Conservation (phyloP, 2,113 vertebrate species). For the Stomatorhinus ivindoensis region DNA sequence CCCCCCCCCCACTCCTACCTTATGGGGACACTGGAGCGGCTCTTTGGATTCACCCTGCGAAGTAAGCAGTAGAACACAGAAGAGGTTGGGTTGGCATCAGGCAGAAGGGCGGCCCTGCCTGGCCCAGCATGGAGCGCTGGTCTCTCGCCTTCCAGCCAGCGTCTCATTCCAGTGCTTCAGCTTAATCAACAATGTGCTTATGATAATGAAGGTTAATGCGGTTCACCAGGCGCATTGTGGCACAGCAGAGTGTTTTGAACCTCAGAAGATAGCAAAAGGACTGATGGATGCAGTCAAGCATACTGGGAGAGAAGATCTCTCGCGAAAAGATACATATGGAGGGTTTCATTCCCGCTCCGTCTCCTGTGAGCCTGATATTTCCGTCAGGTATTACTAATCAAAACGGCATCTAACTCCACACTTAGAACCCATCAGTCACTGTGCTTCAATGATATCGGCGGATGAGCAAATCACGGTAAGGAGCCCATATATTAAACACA, state of each 20-base stretch:
- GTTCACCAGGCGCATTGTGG: neutral
- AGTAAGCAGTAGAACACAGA: constrained; percentile 1
- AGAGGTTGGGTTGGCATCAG: neutral
- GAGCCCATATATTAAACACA: neutral
- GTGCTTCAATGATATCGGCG: neutral
- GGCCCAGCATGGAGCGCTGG: neutral
- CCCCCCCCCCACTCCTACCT: constrained; percentile 42
- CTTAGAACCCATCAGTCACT: neutral
- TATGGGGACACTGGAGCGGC: constrained; percentile 48
- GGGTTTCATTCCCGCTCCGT: too few species aligned
- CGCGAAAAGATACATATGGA: neutral
- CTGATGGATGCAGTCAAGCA: neutral
- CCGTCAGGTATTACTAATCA: neutral
- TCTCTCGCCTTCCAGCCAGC: neutral
- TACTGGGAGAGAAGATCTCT: neutral
- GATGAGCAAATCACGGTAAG: neutral
- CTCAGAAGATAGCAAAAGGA: neutral
- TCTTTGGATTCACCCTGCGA: constrained; percentile 60
- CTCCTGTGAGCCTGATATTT: neutral
- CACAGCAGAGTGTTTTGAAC: neutral
- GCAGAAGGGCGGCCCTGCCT: neutral
- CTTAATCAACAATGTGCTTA: neutral
- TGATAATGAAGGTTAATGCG: neutral
- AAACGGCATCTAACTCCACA: neutral
- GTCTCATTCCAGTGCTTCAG: neutral